Evolutionary conservation across 1,140 invertebrate genomes (phyloP), one percentile per base, ranked within the genome.

Genomic region (Drosophila arizonae): DNA sequence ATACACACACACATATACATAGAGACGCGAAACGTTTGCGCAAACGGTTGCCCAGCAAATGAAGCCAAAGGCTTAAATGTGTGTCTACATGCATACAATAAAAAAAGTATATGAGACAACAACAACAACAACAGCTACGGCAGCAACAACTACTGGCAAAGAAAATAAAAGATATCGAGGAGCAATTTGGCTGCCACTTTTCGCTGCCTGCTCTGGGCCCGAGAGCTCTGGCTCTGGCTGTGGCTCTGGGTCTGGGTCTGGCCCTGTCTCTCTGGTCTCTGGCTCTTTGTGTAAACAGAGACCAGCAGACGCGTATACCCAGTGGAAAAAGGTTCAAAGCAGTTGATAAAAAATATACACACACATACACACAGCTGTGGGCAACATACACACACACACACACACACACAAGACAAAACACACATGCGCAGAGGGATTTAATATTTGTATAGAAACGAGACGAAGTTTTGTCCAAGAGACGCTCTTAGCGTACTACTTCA

Each of bases 131-230:
- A 24, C 21, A 24, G 21, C 21, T 24, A 24, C 21, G 21, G 21
- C 21, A 24, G 21, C 21, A 24, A 24, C 58, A 55, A 72, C 82
- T 87, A 76, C 81, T 82, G 74, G 65, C 48, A 46, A 72, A 73
- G 75, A 87, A 85, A 87, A 78, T 81, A 89, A 88, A 88, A 88
- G 84, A 88, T 88, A 88, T 88, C 85, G 84, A 88, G 84, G 80
- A 88, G 84, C 84, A 88, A 88, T 88, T 88, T 88, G 84, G 84
- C 84, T 88, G 84, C 84, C 84, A 88, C 77, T 85, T 72, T 69
- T 61, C 63, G 67, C 46, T 51, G 51, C 56, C 67, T 66, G 72
- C 41, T 64, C 33, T 56, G 41, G 28, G 62, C 15, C 68, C 15
- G 52, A 33, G 3, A 8, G 6, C 41, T 51, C 30, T 66, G 70